Conservation (phyloP, 2,113 vertebrate species). For the Clinocottus analis region DNA sequence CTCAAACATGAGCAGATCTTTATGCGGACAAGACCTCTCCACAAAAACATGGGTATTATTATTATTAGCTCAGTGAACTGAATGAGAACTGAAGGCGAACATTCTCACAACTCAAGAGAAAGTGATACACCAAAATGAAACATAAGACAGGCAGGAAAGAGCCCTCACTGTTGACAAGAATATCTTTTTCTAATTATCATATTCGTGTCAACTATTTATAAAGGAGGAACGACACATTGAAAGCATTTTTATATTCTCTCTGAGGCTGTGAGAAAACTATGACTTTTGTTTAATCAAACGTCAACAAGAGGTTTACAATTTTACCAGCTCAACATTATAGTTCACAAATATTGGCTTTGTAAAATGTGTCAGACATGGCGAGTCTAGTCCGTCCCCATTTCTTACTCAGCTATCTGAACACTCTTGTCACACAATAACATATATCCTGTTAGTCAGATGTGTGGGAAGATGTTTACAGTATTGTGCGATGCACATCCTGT, state of each 20-base stretch:
- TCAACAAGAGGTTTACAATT: background rate
- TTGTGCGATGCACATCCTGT: background rate
- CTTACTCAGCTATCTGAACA: slow-evolving; percentile 16
- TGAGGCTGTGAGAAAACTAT: background rate
- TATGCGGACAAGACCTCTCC: background rate
- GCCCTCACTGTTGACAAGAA: background rate
- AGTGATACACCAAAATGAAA: slow-evolving; percentile 11
- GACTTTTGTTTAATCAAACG: slow-evolving; percentile 1
- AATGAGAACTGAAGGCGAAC: background rate
- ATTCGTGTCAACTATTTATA: background rate
- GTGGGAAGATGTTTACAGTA: slow-evolving; percentile 36
- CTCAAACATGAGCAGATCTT: background rate
- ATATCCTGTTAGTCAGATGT: slow-evolving; percentile 30
- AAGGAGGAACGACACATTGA: background rate
- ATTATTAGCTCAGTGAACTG: background rate
- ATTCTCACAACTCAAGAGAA: slow-evolving; percentile 13
- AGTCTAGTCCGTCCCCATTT: background rate
- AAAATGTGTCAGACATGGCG: background rate
- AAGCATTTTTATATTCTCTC: slow-evolving; percentile 5
- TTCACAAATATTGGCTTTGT: slow-evolving; percentile 21
- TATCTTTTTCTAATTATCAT: background rate
- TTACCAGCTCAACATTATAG: slow-evolving; percentile 7
- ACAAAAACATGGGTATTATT: background rate
- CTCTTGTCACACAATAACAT: slow-evolving; percentile 17
- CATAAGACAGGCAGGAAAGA: slow-evolving; percentile 29